Conservation (phyloP, 1,140 invertebrate species). For the Drosophila lacteicornis region DNA sequence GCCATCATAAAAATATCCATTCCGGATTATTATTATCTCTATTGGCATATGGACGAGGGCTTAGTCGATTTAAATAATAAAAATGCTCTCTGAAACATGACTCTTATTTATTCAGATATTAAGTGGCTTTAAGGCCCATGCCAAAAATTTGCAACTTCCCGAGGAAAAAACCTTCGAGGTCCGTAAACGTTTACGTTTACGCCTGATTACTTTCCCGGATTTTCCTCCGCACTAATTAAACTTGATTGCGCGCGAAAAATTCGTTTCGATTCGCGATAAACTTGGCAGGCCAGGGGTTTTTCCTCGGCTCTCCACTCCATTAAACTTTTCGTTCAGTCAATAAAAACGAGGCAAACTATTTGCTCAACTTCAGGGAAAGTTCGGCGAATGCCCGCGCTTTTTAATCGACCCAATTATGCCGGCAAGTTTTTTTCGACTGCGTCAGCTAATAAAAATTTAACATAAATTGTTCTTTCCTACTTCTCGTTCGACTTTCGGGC, state of each 20-base stretch:
- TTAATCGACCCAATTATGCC: slow-evolving; percentile 78
- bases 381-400: slow-evolving; percentile 56
- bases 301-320: slow-evolving; percentile 39
- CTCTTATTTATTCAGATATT: slow-evolving; percentile 2
- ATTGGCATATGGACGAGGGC: slow-evolving; percentile 39
- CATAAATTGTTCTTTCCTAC: slow-evolving; percentile 49
- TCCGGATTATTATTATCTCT: slow-evolving; percentile 51
- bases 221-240: slow-evolving; percentile 52
- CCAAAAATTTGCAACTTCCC: not conserved
- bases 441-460: slow-evolving; percentile 63
- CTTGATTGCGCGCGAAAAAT: slow-evolving; percentile 50
- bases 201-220: slow-evolving; percentile 36
- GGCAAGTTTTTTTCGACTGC: slow-evolving; percentile 62
- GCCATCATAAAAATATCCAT: slow-evolving; percentile 44
- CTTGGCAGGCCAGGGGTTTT: slow-evolving; percentile 6
- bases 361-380: slow-evolving; percentile 64
- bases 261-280: slow-evolving; percentile 20
- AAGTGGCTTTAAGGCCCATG: slow-evolving; percentile 6
- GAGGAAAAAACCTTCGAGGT: not conserved
- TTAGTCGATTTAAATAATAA: slow-evolving; percentile 1
- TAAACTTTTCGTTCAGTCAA: slow-evolving; percentile 69
- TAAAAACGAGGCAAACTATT: slow-evolving; percentile 74
- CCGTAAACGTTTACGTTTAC: slow-evolving; percentile 15
- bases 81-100: not conserved
- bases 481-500: slow-evolving; percentile 25